phyloP scores from a whole-genome alignment of 2,797 vertebrate species.

The Naso thynnoides region DNA sequence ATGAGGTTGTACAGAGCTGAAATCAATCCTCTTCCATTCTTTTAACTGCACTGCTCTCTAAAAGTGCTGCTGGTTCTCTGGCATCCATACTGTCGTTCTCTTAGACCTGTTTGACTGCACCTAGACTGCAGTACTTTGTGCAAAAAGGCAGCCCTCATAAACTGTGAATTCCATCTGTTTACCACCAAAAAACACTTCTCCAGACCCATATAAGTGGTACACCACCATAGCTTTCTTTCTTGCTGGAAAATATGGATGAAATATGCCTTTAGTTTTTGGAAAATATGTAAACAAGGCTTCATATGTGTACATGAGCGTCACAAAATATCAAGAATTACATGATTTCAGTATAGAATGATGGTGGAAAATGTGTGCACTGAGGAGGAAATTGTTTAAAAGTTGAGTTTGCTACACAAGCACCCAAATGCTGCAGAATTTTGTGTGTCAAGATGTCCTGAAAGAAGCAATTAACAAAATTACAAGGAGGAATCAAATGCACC shows the following conservation, averaged over 20 bases:
- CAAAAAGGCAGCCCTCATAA: constrained; percentile 59
- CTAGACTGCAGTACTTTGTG: constrained; percentile 60
- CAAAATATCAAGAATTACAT: constrained; percentile 35
- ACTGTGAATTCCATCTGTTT: constrained; percentile 23
- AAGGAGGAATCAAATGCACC: constrained; percentile 70
- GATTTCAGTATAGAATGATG: constrained; percentile 19
- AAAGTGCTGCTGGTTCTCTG: constrained; percentile 76
- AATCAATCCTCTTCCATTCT: constrained; percentile 46
- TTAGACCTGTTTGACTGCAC: constrained; percentile 44
- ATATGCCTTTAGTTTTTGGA: constrained; percentile 32
- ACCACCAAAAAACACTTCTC: constrained; percentile 30
- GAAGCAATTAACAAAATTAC: constrained; percentile 51
- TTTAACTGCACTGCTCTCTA: constrained; percentile 45
- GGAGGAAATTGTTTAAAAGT: constrained; percentile 41
- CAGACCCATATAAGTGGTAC: constrained; percentile 29
- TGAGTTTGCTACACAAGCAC: constrained; percentile 79
- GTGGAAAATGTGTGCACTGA: constrained; percentile 28
- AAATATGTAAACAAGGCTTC: constrained; percentile 62
- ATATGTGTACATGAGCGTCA: constrained; percentile 30
- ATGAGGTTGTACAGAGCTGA: constrained; percentile 78
- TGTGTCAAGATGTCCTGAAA: constrained; percentile 44
- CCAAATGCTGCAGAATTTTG: constrained; percentile 58
- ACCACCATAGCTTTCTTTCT: constrained; percentile 16
- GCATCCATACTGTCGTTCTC: constrained; percentile 35
- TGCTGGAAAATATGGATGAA: constrained; percentile 53